phyloP scores from a whole-genome alignment of 2,113 vertebrate genomes.

The Galeopterus variegatus region DNA sequence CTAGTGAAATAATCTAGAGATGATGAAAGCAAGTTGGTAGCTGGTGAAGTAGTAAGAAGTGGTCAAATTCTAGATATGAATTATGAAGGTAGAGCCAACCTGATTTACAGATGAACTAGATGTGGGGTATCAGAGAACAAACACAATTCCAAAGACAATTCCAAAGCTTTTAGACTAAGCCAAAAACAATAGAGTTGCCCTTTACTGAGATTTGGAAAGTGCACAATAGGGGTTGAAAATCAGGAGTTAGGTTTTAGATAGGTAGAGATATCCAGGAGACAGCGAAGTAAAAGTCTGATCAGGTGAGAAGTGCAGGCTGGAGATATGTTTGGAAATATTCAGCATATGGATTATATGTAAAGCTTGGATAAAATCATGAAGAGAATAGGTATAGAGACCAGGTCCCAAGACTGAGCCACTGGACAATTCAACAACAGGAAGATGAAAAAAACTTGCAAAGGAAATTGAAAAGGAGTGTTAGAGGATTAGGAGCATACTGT shows the following conservation, averaged over 20 bases:
- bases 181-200: neutral
- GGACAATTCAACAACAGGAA: neutral
- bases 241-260: neutral
- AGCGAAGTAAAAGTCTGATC: neutral
- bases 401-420: neutral
- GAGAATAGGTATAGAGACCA: neutral
- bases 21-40: neutral
- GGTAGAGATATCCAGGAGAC: neutral
- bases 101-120: neutral
- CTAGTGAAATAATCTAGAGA: neutral
- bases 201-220: neutral
- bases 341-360: neutral
- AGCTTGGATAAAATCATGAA: conserved; percentile 11
- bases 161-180: neutral
- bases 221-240: neutral
- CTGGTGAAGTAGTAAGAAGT: neutral
- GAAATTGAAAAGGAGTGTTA: neutral
- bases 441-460: neutral
- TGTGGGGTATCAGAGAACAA: neutral
- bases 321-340: neutral
- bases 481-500: neutral
- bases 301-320: neutral
- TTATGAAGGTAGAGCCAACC: neutral
- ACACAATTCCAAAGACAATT: neutral
- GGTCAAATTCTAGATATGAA: neutral